Evolutionary conservation across 2,113 vertebrate species (phyloP), one percentile per base, ranked within the genome.

Genomic region (Riparia riparia): DNA sequence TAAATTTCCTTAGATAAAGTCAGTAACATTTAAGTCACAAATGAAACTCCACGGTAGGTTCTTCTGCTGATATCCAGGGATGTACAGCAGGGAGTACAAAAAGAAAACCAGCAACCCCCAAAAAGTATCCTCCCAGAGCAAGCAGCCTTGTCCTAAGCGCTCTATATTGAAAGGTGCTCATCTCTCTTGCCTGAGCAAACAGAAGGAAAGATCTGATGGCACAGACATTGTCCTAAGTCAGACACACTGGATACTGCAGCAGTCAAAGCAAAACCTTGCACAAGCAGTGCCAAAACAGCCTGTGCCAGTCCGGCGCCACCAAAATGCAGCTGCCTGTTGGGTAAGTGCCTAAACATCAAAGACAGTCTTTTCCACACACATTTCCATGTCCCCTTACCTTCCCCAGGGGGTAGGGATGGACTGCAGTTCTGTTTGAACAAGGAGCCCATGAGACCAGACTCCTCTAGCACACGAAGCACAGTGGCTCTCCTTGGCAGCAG

Each of bases 401-500:
- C 50, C 31, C 16, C 12, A 41, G 5, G 21, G 21, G 1, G 2
- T 17, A 24, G 15, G 14, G 31, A 25, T 1, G 2, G 22, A 37
- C 44, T 41, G 44, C 12, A 57, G 15, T 5, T 65, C 60, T 32
- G 29, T n/a, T 17, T 58, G 24, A 8, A n/a, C 2, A 2, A 32
- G 32, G 19, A 79, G 42, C 32, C 29, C 39, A 3, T 10, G 32
- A 57, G 61, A 60, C 14, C 10, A 2, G 37, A 29, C 51, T 53
- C n/a, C 71, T 79, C n/a, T 5, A 17, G 26, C 8, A 7, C 68
- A 16, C 5, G 29, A 54, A 54, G 41, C 21, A 42, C 0, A 1
- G 66, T 31, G 41, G 32, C 61, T 70, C 37, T 86, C 66, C 41
- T 28, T 37, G 45, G 31, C 39, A 71, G 42, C 42, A 63, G 25